Conservation (phyloP, 2,797 vertebrate genomes). For the Taeniopygia guttata region DNA sequence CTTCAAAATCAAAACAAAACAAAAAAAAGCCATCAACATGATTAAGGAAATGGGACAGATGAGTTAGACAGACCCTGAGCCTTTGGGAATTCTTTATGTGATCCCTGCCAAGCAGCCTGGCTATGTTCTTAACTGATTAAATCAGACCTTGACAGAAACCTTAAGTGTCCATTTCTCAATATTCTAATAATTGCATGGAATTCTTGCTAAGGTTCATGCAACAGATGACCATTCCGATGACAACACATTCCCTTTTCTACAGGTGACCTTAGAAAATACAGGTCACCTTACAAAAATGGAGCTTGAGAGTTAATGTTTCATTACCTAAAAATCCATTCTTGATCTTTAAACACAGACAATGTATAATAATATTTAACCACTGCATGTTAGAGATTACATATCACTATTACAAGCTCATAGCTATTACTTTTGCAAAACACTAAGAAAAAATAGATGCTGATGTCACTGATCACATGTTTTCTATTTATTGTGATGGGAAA, state of each 20-base stretch:
- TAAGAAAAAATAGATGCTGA: constrained; percentile 16
- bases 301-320: not conserved
- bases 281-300: not conserved
- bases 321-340: constrained; percentile 19
- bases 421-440: constrained; percentile 12
- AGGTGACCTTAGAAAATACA: not conserved
- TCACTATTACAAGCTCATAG: constrained; percentile 6
- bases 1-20: not conserved
- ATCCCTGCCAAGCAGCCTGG: not conserved
- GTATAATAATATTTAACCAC: constrained; percentile 65
- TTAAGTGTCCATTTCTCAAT: not conserved
- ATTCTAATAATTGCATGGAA: not conserved
- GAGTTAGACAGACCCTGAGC: not conserved
- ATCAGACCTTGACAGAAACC: not conserved
- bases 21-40: not conserved
- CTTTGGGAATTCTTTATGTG: not conserved
- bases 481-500: constrained; percentile 32
- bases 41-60: constrained; percentile 30
- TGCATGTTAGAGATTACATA: constrained; percentile 13
- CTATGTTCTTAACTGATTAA: constrained; percentile 47
- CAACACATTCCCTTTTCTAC: not conserved
- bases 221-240: not conserved
- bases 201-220: not conserved
- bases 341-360: constrained; percentile 44
- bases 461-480: constrained; percentile 26